Base-by-base conservation (phyloP, 2,888 invertebrate species). In the Heliconius erato region DNA sequence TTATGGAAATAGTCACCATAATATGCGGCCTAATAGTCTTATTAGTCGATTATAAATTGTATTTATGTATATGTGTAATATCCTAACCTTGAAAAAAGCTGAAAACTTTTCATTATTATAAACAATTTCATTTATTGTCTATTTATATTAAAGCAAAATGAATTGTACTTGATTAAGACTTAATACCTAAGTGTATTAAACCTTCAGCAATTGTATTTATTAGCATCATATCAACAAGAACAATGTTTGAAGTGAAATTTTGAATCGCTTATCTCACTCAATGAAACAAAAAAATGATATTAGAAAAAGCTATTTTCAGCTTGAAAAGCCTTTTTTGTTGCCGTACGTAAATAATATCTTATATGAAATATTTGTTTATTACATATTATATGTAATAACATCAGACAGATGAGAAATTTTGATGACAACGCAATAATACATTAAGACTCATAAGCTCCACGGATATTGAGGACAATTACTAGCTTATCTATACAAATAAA, bases 21-120 rank as follows among this genome's bases (percentile, higher is more conserved):
- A 94, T 91, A 26, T 93, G 23, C 94, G 94, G 92, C 92, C 94
- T 0, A 86, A 88, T 1, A 92, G 91, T 0, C 93, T 93, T 3
- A 92, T 91, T 3, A 86, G 89, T 74, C 88, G 91, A 74, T 87
- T 94, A 19, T 91, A 87, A 84, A 35, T 74, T 59, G 32, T 54
- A n/a, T 54, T 74, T 11, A 67, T 26, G 14, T 63, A 63, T 63
- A n/a, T 16, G 28, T 65, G 16, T 74, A 71, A 35, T 23, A 40
- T 69, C 1, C 49, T 49, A 49, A 4, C 28, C 14, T 19, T 35
- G 28, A 23, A 26, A 35, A 69, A 23, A 69, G 3, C 3, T 23
- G 35, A 69, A 32, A 49, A 16, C 4, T 6, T 49, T 49, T 49
- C 6, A 16, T 49, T 16, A 1, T 16, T 16, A 1, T 49, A 1